Base-by-base conservation (phyloP, 2,888 invertebrate genomes). In the Pachydiplax longipennis region DNA sequence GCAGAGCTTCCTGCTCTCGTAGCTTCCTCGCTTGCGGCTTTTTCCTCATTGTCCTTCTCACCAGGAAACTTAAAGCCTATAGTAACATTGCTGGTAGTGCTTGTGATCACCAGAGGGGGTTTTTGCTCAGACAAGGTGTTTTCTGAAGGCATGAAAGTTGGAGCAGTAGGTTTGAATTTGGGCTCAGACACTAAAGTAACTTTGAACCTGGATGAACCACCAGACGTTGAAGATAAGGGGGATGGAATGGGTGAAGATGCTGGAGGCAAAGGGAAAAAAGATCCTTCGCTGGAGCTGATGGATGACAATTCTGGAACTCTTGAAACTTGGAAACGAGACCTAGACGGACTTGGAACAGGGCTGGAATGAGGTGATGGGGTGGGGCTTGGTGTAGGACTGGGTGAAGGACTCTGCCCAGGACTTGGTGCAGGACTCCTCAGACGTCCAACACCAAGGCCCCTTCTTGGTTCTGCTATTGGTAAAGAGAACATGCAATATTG, bases 371-470 rank as follows among this genome's bases (percentile, higher is more conserved):
- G 83, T 18, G 81, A 81, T 35, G 81, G 81, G 35, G 81, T 81
- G 22, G 80, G 80, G 8, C 48, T 48, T 92, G 96, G 96, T 80
- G 80, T 80, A 37, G 81, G 81, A 10, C 53, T 58, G 92, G 96
- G 96, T 92, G 96, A 96, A 90, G 96, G 96, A 87, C 96, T 95
- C 44, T 96, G 94, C 92, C 96, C 95, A 92, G 95, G 96, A 94
- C 96, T 93, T 93, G 96, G 96, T 93, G 96, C 93, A 93, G 96
- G 97, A 61, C 96, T 96, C 91, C 96, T 95, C 91, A 96, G 94
- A n/a, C 96, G 95, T 12, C 87, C 87, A 93, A 93, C 94, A 90
- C 94, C 94, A 91, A 93, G 93, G 91, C 93, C 93, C 91, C 94
- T 94, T 92, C 94, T 93, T 91, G 94, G 94, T 91, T 94, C 94